Base-by-base conservation (phyloP, 2,113 vertebrate species). In the Clinocottus analis region DNA sequence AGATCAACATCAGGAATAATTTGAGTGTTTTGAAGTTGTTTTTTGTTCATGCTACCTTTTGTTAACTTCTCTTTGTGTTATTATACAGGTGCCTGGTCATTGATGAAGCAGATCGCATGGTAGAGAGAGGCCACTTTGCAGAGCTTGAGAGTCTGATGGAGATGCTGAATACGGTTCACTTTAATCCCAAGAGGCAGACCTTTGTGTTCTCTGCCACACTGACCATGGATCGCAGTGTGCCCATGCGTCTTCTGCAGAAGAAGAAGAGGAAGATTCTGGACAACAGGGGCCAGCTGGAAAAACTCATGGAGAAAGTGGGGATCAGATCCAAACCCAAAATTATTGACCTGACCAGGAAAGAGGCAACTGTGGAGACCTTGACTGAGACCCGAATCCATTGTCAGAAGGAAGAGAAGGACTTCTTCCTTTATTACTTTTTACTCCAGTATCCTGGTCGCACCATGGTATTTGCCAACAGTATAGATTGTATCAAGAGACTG, bases 401-500 rank as follows among this genome's bases (percentile, higher is more conserved):
- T 84, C 95, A 96, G 68, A 94, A 94, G 37, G 94, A 99, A 0
- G 98, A 99, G 61, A 99, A 99, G 80, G 97, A 99, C 90, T 96
- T 96, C 39, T 98, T 95, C 60, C 96, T 99, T 11, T 99, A 99
- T 84, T 99, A 99, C 86, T 99, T 99, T 84, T 88, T 99, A 82
- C 95, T 97, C 43, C 97, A 97, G 91, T 94, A 98, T 72, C 96
- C 97, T 0, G 98, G 97, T 14, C 97, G 98, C 82, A 98, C 96
- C 78, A 96, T 99, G 94, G 98, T 99, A 88, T 99, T 99, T 70
- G 97, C 98, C 76, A 99, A 99, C 92, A 99, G 98, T 69, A 99
- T 99, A 78, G 97, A 98, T 82, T 98, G 97, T 78, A 96, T 99
- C 90, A 99, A 98, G 87, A 95, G 98, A 63, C 96, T 99, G 41